Evolutionary conservation across 1,140 invertebrate genomes (phyloP).

Genomic region (Drosophila littoralis): DNA sequence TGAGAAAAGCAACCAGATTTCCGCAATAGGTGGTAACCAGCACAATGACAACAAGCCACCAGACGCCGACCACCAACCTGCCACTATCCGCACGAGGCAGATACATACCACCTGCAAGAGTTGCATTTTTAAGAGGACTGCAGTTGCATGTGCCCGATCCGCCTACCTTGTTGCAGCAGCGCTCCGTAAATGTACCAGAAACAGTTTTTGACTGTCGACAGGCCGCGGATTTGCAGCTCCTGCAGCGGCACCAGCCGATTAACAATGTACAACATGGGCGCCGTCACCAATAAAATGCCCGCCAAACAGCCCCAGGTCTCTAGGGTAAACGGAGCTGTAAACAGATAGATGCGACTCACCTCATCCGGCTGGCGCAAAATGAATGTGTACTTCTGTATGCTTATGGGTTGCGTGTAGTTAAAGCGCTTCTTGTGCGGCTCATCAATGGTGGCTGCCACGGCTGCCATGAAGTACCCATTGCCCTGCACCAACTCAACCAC

Average conservation of each 20-base stretch:
- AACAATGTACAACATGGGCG: slow-evolving; percentile 91
- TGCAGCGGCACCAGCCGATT: slow-evolving; percentile 90
- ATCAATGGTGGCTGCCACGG: slow-evolving; percentile 89
- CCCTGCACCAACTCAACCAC: slow-evolving; percentile 64
- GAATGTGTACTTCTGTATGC: slow-evolving; percentile 91
- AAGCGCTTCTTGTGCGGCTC: slow-evolving; percentile 87
- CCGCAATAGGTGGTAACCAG: slow-evolving; percentile 96
- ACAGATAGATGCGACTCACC: slow-evolving; percentile 91
- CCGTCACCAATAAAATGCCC: slow-evolving; percentile 89
- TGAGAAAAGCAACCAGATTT: slow-evolving; percentile 96
- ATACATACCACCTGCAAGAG: slow-evolving; percentile 91
- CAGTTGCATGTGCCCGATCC: no score
- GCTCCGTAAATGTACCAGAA: slow-evolving; percentile 96
- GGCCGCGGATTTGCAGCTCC: slow-evolving; percentile 87
- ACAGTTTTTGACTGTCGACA: slow-evolving; percentile 90
- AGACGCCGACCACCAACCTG: slow-evolving; percentile 94
- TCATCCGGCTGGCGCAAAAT: slow-evolving; percentile 90
- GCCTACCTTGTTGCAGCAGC: slow-evolving; percentile 94
- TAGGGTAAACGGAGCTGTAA: slow-evolving; percentile 92
- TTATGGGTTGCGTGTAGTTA: slow-evolving; percentile 92
- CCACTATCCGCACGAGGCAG: slow-evolving; percentile 93
- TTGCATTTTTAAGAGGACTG: neutral
- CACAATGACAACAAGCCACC: slow-evolving; percentile 97
- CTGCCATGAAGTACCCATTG: slow-evolving; percentile 88
- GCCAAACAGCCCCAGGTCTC: slow-evolving; percentile 93